Evolutionary conservation across 2,113 vertebrate species (phyloP), one percentile per base, ranked within the genome.

Genomic region (Oncorhynchus keta): DNA sequence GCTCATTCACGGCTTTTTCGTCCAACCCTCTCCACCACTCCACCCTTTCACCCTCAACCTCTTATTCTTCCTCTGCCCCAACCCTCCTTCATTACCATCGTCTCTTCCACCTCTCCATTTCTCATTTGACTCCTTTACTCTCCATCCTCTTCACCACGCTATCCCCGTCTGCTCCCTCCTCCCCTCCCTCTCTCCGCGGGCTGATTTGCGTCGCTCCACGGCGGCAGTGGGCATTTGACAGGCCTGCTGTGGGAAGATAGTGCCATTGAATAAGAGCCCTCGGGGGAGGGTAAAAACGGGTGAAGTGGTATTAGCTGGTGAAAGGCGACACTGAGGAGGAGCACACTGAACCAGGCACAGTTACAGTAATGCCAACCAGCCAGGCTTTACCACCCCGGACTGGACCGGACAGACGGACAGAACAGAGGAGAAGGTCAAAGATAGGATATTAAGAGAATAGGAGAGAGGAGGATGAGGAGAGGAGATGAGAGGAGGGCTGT

Each of bases 201-300:
- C 83, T 79, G 83, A 93, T 92, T 89, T 87, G 86, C 86, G 81
- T 87, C 55, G 86, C 85, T 85, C 80, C 72, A 77, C 78, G 87
- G 83, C 69, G 39, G 39, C 39, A 45, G 39, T 2, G 83, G 86
- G 87, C 87, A 84, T 91, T 91, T 88, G 84, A 90, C 87, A 90
- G 85, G 91, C 84, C 92, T 93, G 92, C 86, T 81, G 85, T n/a
- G 32, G 88, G 84, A 83, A 93, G 92, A 93, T 93, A 93, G 88
- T 76, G 69, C 80, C 74, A 91, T 87, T 92, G 87, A 92, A 92
- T 92, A 78, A 70, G 57, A 91, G 85, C 82, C 83, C 81, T 83
- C 22, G 66, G 81, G 79, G 77, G 72, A 69, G 77, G 79, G 7
- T 16, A 73, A 69, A 59, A 14, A 16, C 13, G 51, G 32, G 74